A percentile compares a stretch with the other conserved stretches of the same genome.
These are phyloP conservation scores for Cossypha caffra DNA, from an alignment of 2,797 vertebrate species.

Conservation along the genomic window DNA sequence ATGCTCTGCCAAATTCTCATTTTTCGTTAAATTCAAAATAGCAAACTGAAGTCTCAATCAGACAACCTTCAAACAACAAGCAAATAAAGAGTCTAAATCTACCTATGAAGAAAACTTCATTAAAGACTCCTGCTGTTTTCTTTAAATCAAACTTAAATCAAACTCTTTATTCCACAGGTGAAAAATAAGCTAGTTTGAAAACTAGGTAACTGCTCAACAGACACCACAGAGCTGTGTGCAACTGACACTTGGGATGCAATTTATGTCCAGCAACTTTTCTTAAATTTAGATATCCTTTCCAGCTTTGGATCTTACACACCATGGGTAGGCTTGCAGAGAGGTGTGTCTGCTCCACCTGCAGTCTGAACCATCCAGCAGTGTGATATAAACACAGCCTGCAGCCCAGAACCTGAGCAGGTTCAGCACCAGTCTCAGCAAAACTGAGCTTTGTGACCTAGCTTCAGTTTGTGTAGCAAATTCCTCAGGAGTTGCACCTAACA, in stretches of 20 bases:
- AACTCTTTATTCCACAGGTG: neutral
- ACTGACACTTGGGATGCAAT: neutral
- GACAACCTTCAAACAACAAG: neutral
- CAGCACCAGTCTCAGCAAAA: neutral
- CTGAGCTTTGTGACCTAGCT: neutral
- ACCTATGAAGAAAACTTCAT: neutral
- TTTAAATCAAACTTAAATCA: neutral
- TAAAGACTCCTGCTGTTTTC: neutral
- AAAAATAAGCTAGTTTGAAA: neutral
- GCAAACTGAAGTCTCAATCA: neutral
- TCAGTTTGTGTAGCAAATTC: neutral
- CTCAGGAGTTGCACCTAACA: neutral
- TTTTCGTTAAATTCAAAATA: neutral
- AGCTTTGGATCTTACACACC: neutral
- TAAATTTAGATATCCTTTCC: neutral
- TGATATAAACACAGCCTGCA: neutral
- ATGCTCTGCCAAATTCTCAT: accelerated
- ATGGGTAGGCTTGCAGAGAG: neutral
- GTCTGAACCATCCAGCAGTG: neutral
- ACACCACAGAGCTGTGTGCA: neutral
- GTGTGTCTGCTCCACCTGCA: neutral
- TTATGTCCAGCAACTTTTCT: neutral
- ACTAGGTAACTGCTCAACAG: neutral
- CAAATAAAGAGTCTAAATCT: neutral
- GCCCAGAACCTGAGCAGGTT: neutral